Percentiles rank a stretch among this genome's conserved stretches.
phyloP scores from a whole-genome alignment of 2,888 invertebrate species.

The Drosophila greeni region DNA sequence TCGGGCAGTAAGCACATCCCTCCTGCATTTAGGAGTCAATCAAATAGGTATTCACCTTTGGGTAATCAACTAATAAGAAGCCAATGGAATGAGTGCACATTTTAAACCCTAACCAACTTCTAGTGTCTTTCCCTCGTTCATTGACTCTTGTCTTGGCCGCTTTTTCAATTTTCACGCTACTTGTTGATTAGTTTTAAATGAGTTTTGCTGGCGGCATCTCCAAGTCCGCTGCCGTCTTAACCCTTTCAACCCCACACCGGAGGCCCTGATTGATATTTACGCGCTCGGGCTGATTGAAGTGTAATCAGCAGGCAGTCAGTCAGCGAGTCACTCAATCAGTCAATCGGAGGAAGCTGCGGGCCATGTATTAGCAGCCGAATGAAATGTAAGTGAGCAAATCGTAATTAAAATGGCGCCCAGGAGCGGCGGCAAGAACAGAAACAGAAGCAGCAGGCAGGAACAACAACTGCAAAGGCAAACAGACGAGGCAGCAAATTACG shows the following conservation, averaged over 20 bases:
- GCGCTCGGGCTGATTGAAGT: constrained; percentile 70
- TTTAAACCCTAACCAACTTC: background rate
- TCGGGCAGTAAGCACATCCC: background rate
- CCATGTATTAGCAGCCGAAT: constrained; percentile 62
- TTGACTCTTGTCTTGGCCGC: constrained; percentile 12
- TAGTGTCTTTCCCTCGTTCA: background rate
- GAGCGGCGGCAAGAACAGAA: constrained; percentile 21
- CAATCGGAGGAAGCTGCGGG: constrained; percentile 29
- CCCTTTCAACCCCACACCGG: constrained; percentile 13
- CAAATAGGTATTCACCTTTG: background rate
- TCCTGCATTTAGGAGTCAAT: background rate
- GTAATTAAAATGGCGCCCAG: constrained; percentile 68
- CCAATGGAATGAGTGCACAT: too few species aligned
- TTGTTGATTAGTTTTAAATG: constrained; percentile 74
- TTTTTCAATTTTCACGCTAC: constrained; percentile 50
- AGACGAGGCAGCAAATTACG: constrained; percentile 60
- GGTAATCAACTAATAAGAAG: background rate
- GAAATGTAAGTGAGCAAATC: constrained; percentile 71
- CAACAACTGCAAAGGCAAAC: constrained; percentile 29
- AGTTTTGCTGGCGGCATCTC: constrained; percentile 63
- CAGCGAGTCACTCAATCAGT: constrained; percentile 33
- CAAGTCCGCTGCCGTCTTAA: constrained; percentile 27
- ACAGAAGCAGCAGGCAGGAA: constrained; percentile 5
- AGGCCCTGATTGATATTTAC: constrained; percentile 69
- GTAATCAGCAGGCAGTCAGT: constrained; percentile 63